Conservation (phyloP, 2,888 invertebrate genomes). For the Pyrocoelia pectoralis region DNA sequence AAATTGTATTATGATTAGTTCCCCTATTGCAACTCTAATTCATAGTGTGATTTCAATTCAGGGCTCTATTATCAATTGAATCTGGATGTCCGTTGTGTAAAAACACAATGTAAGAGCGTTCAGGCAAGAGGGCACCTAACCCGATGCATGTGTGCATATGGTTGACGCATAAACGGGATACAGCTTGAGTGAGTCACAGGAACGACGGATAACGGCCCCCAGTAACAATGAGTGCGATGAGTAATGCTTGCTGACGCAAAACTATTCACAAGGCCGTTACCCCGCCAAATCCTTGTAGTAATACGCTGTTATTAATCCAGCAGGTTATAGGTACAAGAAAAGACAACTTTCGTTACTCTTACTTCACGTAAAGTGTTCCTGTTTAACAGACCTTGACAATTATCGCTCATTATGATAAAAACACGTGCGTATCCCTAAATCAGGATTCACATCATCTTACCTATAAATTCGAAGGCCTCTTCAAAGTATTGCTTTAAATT, state of each 20-base stretch:
- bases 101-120: constrained; percentile 35
- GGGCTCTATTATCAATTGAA: constrained; percentile 34
- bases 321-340: constrained; percentile 20
- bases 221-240: constrained; percentile 56
- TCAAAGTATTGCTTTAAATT: constrained; percentile 90
- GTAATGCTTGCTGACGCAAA: constrained; percentile 57
- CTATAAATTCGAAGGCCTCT: constrained; percentile 86
- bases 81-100: constrained; percentile 31
- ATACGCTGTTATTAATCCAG: constrained; percentile 27
- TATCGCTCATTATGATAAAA: no score
- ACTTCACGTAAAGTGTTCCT: constrained; percentile 15
- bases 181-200: constrained; percentile 40
- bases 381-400: constrained; percentile 14
- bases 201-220: constrained; percentile 54
- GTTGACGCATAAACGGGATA: constrained; percentile 38
- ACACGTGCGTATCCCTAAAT: not conserved
- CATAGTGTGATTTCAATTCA: constrained; percentile 34
- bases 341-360: constrained; percentile 25
- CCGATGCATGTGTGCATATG: constrained; percentile 37
- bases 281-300: constrained; percentile 43
- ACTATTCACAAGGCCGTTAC: constrained; percentile 56
- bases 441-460: constrained; percentile 62
- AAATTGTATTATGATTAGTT: constrained; percentile 41
- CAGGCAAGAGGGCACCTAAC: constrained; percentile 26
- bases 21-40: constrained; percentile 35